phyloP scores from a whole-genome alignment of 2,113 vertebrate species.

The Strigops habroptila region DNA sequence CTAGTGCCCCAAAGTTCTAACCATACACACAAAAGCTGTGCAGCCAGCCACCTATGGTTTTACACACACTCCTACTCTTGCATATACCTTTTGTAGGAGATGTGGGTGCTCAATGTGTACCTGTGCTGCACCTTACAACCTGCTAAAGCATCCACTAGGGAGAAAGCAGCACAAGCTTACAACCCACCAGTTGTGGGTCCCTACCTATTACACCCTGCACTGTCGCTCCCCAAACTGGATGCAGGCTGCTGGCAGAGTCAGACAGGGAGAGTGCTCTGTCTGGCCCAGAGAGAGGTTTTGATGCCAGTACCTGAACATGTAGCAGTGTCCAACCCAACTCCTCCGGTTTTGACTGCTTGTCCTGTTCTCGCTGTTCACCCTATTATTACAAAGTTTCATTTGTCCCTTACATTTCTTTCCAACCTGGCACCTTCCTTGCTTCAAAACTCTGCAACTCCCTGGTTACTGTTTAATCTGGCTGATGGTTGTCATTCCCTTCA shows the following conservation, averaged over 20 bases:
- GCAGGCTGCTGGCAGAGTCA: background rate
- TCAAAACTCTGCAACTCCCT: background rate
- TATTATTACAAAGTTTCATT: background rate
- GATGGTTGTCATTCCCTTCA: background rate
- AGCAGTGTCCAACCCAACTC: background rate
- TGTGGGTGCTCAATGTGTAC: background rate
- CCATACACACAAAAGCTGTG: background rate
- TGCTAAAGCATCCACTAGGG: no score
- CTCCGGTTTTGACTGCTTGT: background rate
- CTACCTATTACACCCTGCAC: no score
- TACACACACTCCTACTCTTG: background rate
- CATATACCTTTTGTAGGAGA: background rate
- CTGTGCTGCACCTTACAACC: background rate
- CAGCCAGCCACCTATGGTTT: background rate
- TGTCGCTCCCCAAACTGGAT: fast-evolving
- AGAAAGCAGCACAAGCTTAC: background rate
- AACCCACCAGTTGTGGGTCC: background rate
- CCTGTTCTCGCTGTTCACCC: background rate
- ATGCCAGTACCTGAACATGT: background rate
- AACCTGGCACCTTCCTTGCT: background rate
- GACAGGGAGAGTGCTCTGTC: background rate
- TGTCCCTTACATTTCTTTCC: background rate
- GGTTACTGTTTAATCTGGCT: background rate
- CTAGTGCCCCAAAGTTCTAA: background rate
- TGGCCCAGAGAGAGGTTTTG: background rate